Percentiles rank a stretch among this genome's conserved stretches.
phyloP scores from a whole-genome alignment of 2,888 invertebrate species.

The Dromius quadrimaculatus region DNA sequence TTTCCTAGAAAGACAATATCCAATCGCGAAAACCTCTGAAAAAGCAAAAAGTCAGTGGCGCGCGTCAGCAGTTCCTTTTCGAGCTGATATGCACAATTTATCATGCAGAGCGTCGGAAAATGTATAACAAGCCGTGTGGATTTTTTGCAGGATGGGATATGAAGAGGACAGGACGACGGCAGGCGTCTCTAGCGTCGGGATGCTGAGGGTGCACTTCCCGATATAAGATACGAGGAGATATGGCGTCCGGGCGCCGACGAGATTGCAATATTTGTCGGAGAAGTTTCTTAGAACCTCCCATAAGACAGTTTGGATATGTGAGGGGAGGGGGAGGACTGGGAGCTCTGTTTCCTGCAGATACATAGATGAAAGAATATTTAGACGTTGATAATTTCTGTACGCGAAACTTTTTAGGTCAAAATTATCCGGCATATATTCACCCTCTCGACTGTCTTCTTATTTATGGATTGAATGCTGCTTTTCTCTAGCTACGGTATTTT shows the following conservation, averaged over 20 bases:
- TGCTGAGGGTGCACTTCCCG: slow-evolving; percentile 50
- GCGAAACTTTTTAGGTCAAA: too few species aligned
- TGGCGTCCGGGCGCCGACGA: slow-evolving; percentile 42
- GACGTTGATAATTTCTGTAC: not conserved
- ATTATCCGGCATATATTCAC: too few species aligned
- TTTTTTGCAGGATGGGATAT: slow-evolving; percentile 42
- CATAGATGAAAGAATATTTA: not conserved
- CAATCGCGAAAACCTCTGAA: slow-evolving; percentile 10
- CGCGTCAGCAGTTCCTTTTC: slow-evolving; percentile 40
- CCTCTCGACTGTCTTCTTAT: too few species aligned
- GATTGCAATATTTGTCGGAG: slow-evolving; percentile 44
- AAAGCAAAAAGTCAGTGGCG: slow-evolving; percentile 22
- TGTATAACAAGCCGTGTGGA: slow-evolving; percentile 49
- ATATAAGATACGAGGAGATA: slow-evolving; percentile 47
- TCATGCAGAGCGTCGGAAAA: slow-evolving; percentile 49
- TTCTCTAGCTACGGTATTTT: too few species aligned
- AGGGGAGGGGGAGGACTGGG: not conserved
- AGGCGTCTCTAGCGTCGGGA: slow-evolving; percentile 18
- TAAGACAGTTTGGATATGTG: too few species aligned
- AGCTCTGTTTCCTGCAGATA: too few species aligned
- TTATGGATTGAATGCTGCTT: too few species aligned
- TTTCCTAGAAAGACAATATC: slow-evolving; percentile 28
- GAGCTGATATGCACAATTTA: slow-evolving; percentile 48
- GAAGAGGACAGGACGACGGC: slow-evolving; percentile 22
- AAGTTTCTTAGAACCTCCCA: too few species aligned